phyloP scores from a whole-genome alignment of 2,888 invertebrate genomes.

The Ecliptopera silaceata region DNA sequence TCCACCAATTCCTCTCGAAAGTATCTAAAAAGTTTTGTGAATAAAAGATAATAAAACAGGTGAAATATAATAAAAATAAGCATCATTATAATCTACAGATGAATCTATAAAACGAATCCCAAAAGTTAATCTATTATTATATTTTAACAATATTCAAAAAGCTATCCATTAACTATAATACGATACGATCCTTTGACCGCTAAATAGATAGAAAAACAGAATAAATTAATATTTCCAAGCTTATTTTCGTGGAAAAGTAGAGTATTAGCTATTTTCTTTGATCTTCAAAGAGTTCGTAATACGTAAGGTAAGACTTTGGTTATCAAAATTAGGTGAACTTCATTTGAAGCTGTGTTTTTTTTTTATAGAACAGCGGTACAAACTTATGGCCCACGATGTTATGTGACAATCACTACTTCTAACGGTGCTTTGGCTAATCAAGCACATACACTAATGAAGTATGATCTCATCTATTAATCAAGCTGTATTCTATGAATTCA shows the following conservation, averaged over 20 bases:
- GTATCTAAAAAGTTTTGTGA: no score
- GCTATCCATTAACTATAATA: neutral
- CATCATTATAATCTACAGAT: no score
- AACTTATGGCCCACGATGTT: no score
- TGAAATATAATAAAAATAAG: no score
- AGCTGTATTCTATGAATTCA: no score
- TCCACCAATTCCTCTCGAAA: no score
- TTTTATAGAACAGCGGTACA: no score
- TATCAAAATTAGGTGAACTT: neutral
- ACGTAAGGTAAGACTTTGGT: neutral
- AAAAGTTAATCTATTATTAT: neutral
- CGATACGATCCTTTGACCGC: neutral
- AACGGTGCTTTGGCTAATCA: no score
- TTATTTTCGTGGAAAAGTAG: conserved; percentile 1
- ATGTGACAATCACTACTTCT: no score
- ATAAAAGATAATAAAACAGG: no score
- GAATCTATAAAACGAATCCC: neutral
- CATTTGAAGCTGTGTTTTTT: neutral
- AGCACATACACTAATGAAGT: no score
- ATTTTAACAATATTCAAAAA: neutral
- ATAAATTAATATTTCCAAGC: conserved; percentile 1
- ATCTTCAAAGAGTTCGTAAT: conserved; percentile 13
- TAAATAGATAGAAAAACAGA: conserved; percentile 6
- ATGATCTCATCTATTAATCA: no score
- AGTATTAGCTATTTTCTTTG: conserved; percentile 13